These are phyloP conservation scores for Sinocyclocheilus anophthalmus DNA, from an alignment of 2,113 vertebrate genomes.

Conservation along the genomic window DNA sequence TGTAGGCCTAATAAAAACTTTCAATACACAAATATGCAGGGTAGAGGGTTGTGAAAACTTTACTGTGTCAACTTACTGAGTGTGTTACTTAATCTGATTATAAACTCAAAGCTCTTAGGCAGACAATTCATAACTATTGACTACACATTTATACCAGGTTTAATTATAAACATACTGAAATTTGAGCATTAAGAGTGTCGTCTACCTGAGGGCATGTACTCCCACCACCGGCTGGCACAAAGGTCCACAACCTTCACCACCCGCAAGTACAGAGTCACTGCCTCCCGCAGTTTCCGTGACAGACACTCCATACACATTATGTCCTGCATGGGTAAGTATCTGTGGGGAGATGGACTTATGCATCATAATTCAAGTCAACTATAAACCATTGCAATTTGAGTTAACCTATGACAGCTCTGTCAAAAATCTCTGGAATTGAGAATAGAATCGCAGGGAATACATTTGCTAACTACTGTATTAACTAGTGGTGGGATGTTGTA, in stretches of 20 bases:
- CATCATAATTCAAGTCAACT: background rate
- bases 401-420: background rate
- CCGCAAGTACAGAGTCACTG: slow-evolving; percentile 91
- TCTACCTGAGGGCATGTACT: slow-evolving; percentile 98
- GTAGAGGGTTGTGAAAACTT: background rate
- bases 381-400: background rate
- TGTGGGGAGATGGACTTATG: slow-evolving; percentile 61
- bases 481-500: background rate
- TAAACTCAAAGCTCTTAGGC: background rate
- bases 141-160: background rate
- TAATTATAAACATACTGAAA: background rate
- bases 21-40: background rate
- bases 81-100: background rate
- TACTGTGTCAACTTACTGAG: no score
- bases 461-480: background rate
- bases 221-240: slow-evolving; percentile 97
- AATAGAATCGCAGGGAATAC: background rate
- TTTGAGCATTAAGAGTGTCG: background rate
- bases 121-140: background rate
- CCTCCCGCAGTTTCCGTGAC: slow-evolving; percentile 93
- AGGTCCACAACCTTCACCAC: slow-evolving; percentile 98
- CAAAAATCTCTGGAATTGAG: background rate
- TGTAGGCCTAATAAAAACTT: background rate
- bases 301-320: slow-evolving; percentile 99
- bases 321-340: slow-evolving; percentile 97